Evolutionary conservation across 1,140 invertebrate species (phyloP).

Genomic region (Augochlora pura): DNA sequence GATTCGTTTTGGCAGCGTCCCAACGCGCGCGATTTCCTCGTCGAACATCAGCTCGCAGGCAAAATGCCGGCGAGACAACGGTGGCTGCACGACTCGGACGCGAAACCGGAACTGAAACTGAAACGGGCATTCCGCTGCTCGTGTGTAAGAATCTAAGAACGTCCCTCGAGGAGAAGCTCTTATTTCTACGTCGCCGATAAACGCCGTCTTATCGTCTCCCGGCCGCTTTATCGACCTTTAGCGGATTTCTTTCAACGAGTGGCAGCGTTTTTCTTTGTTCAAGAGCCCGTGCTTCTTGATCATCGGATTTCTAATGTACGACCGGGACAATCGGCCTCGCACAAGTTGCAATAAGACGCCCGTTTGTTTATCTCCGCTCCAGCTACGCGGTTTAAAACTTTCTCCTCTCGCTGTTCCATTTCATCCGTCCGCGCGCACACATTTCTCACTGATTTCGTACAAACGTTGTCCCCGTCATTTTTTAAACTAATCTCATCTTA

Average conservation of each 20-base stretch:
- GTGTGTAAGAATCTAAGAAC: no score
- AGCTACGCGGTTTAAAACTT: no score
- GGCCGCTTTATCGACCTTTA: constrained; percentile 8
- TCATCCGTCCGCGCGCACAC: no score
- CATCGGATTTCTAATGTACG: background rate
- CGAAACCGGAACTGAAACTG: background rate
- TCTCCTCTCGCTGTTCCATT: no score
- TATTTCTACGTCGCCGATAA: constrained; percentile 6
- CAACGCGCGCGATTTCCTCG: constrained; percentile 12
- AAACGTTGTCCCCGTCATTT: no score
- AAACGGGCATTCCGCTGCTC: background rate
- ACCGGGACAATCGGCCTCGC: background rate
- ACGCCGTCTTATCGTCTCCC: constrained; percentile 7
- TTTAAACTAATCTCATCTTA: no score
- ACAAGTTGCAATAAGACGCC: background rate
- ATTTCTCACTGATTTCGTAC: no score
- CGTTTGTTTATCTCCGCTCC: no score
- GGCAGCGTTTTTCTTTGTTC: background rate
- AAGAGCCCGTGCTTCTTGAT: background rate
- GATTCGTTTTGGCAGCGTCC: constrained; percentile 50
- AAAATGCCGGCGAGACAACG: no score
- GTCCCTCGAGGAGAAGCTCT: background rate
- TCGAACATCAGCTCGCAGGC: background rate
- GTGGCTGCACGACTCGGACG: background rate
- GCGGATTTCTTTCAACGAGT: background rate